These are phyloP conservation scores for human (Homo sapiens) DNA, from an alignment of 2,113 vertebrate genomes.

Conservation along the genomic window DNA sequence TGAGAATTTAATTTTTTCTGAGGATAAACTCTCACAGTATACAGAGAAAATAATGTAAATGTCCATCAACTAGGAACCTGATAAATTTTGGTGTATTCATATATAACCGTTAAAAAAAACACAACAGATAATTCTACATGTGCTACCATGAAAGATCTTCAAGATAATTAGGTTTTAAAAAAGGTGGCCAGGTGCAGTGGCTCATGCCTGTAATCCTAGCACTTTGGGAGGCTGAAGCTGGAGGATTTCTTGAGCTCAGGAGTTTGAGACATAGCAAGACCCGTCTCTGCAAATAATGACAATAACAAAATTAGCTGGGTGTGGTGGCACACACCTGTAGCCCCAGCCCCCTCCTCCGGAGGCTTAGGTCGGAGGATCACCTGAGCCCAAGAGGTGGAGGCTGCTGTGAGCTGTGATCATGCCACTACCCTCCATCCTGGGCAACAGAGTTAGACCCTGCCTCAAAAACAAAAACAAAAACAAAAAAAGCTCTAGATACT, in stretches of 20 bases:
- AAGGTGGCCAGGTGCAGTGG: neutral
- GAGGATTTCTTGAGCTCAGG: neutral
- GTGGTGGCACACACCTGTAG: neutral
- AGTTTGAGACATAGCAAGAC: neutral
- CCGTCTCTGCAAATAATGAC: neutral
- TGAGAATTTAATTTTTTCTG: neutral
- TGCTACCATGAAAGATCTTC: neutral
- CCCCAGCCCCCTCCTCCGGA: neutral
- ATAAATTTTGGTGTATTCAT: neutral
- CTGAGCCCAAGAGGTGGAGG: too few relatives aligned
- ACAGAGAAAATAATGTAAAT: neutral
- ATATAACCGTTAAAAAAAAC: neutral
- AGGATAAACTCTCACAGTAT: neutral
- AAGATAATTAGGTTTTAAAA: neutral
- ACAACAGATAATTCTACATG: neutral
- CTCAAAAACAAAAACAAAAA: neutral
- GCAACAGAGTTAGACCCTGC: too few relatives aligned
- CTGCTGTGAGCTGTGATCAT: too few relatives aligned
- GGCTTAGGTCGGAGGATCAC: too few relatives aligned
- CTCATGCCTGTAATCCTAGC: neutral
- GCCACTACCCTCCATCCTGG: too few relatives aligned
- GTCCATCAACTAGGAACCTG: neutral
- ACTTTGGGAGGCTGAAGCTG: neutral
- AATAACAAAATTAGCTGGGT: neutral
- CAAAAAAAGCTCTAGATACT: neutral